Conservation (phyloP, 1,140 invertebrate species). For the Pissodes strobi region DNA sequence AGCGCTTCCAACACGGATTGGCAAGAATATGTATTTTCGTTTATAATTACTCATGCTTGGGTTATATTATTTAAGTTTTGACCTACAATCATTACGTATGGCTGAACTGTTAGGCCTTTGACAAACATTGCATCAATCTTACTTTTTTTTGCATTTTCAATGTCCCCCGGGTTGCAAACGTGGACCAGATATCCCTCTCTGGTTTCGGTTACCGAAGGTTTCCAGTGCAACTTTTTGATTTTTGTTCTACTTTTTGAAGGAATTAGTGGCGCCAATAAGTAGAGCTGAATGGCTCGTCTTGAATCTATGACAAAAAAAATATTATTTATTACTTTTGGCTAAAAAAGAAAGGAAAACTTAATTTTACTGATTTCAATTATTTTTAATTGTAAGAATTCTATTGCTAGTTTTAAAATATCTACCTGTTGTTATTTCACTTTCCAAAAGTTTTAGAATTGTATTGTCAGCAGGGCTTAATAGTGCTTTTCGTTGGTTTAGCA, state of each 20-base stretch:
- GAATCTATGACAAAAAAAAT: slow-evolving; percentile 2
- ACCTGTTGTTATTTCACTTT: slow-evolving; percentile 8
- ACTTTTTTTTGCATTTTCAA: slow-evolving; percentile 3
- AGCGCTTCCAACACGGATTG: slow-evolving; percentile 1
- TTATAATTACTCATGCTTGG: neutral
- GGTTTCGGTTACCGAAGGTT: slow-evolving; percentile 6
- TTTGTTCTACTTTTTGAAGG: slow-evolving; percentile 4
- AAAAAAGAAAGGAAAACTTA: too few relatives aligned
- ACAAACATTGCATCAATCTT: neutral
- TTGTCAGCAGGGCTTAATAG: slow-evolving; percentile 7
- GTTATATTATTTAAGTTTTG: slow-evolving; percentile 1
- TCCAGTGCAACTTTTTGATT: slow-evolving; percentile 10
- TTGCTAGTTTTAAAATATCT: slow-evolving; percentile 5
- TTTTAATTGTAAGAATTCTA: neutral
- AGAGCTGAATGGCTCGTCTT: slow-evolving; percentile 8
- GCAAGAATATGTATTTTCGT: slow-evolving; percentile 1
- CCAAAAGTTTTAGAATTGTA: neutral
- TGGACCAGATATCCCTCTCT: slow-evolving; percentile 4
- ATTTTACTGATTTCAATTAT: neutral
- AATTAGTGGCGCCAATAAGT: slow-evolving; percentile 10
- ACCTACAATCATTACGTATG: slow-evolving; percentile 1
- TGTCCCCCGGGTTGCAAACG: neutral
- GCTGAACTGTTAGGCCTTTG: slow-evolving; percentile 4
- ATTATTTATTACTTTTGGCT: too few relatives aligned
- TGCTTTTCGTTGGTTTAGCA: slow-evolving; percentile 4